Evolutionary conservation across 2,797 vertebrate species (phyloP).

Genomic region (Neostethus bicornis): DNA sequence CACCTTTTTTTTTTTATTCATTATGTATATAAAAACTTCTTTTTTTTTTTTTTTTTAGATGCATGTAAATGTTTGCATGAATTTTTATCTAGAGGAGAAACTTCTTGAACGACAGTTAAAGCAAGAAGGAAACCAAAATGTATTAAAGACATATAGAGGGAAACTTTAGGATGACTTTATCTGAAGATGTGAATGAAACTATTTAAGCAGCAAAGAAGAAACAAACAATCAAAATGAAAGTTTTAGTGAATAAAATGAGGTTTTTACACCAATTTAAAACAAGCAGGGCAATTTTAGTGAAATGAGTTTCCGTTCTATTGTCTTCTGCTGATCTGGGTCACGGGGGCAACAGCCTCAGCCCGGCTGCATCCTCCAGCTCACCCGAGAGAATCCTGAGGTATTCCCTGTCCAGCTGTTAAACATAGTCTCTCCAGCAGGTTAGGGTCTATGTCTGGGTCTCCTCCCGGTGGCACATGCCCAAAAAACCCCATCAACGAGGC

Average conservation of each 20-base stretch:
- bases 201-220: not conserved
- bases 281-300: not conserved
- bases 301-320: not conserved
- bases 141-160: conserved; percentile 2
- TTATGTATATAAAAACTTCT: conserved; percentile 70
- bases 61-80: conserved; percentile 66
- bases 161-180: conserved; percentile 3
- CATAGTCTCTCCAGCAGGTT: too few species aligned
- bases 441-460: too few species aligned
- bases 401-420: too few species aligned
- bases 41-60: conserved; percentile 51
- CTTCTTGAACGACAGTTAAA: not conserved
- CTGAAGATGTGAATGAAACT: not conserved
- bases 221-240: not conserved
- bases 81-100: conserved; percentile 26
- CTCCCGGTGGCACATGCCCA: too few species aligned
- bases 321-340: too few species aligned
- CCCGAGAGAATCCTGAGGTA: too few species aligned
- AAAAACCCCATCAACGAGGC: too few species aligned
- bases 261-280: not conserved
- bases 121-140: not conserved
- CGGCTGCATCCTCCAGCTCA: too few species aligned
- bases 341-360: too few species aligned
- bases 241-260: not conserved
- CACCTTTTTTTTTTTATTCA: conserved; percentile 28